phyloP scores from a whole-genome alignment of 2,113 vertebrate genomes.

The Spizaetus ornatus region DNA sequence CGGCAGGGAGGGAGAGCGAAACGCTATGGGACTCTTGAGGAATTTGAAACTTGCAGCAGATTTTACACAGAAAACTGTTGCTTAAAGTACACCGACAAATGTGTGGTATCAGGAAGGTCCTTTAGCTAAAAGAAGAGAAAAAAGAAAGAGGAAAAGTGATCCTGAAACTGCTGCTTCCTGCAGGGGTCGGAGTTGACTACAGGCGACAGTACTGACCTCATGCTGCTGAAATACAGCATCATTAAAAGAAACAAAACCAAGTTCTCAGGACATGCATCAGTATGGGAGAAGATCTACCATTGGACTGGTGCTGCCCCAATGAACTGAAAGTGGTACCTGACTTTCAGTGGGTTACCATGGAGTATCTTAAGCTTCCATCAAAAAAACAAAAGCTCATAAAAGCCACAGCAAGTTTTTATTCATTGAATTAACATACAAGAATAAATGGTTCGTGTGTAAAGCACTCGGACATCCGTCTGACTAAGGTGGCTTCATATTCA shows the following conservation, averaged over 20 bases:
- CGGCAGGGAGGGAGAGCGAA: not conserved
- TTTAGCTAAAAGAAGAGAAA: not conserved
- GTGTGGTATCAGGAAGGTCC: not conserved
- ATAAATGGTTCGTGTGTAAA: not conserved
- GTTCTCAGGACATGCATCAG: not conserved
- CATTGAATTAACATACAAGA: not conserved
- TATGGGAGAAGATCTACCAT: not conserved
- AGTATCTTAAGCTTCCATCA: not conserved
- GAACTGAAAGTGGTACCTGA: not conserved
- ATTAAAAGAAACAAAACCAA: not conserved
- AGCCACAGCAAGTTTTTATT: not conserved
- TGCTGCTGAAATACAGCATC: not conserved
- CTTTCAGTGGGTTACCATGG: not conserved
- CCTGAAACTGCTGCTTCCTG: constrained; percentile 13
- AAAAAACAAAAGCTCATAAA: not conserved
- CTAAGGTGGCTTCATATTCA: not conserved
- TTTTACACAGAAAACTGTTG: constrained; percentile 27
- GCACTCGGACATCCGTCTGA: not conserved
- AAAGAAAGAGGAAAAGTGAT: not conserved
- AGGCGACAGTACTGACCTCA: not conserved
- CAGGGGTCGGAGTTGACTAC: not conserved
- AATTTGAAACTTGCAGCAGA: not conserved
- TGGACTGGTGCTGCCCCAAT: not conserved
- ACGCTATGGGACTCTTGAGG: not conserved
- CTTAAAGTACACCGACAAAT: not conserved